phyloP scores from a whole-genome alignment of 2,888 invertebrate species.

The Sphinx pinastri region DNA sequence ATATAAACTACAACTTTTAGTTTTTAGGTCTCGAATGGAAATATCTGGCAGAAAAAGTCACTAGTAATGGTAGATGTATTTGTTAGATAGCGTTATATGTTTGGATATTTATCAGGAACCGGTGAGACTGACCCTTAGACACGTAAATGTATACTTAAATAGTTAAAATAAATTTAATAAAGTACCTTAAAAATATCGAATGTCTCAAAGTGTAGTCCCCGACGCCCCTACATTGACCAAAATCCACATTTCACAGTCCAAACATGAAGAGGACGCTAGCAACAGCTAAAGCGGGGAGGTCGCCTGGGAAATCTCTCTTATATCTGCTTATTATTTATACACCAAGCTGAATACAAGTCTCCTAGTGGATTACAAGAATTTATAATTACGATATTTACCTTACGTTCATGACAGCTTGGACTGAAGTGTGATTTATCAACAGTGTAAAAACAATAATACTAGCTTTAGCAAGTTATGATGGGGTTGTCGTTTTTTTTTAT shows the following conservation, averaged over 20 bases:
- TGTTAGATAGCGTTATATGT: too few species aligned
- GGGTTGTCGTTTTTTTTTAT: too few species aligned
- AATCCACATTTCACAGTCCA: conserved; percentile 33
- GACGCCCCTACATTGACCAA: conserved; percentile 27
- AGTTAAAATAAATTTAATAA: too few species aligned
- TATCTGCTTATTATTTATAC: conserved; percentile 46
- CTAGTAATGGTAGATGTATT: too few species aligned
- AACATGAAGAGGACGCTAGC: conserved; percentile 34
- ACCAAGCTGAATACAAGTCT: conserved; percentile 16
- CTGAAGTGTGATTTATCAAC: too few species aligned
- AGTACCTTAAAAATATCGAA: too few species aligned
- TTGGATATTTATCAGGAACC: too few species aligned
- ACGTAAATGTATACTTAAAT: neutral
- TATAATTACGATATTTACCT: conserved; percentile 13
- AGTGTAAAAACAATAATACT: too few species aligned
- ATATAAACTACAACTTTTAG: too few species aligned
- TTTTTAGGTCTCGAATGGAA: too few species aligned
- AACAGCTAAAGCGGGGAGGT: conserved; percentile 37
- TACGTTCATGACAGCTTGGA: neutral
- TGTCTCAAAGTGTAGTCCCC: neutral
- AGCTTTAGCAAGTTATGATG: too few species aligned
- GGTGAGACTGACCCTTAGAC: neutral
- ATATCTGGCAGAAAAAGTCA: too few species aligned
- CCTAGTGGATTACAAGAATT: conserved; percentile 12
- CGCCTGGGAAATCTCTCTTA: conserved; percentile 48